Percentiles rank a stretch among this genome's conserved stretches.
Conservation (phyloP, 2,113 vertebrate genomes). For the Tragulus kanchil region DNA sequence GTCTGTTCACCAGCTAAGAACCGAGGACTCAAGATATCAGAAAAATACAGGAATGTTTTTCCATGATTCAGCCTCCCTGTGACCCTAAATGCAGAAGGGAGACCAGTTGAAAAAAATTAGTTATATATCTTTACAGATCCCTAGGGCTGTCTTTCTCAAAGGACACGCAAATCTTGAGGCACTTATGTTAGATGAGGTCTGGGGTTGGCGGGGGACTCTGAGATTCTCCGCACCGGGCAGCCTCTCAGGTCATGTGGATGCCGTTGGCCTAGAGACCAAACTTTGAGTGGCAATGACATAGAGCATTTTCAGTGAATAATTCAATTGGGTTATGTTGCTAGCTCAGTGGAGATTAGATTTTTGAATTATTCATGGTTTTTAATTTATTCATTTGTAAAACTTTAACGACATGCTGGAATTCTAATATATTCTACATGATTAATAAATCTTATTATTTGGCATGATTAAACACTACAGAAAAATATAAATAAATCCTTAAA, state of each 20-base stretch:
- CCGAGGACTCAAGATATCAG: neutral
- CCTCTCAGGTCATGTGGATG: neutral
- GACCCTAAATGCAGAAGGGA: neutral
- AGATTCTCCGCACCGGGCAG: neutral
- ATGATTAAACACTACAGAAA: constrained; percentile 53
- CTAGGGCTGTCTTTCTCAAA: neutral
- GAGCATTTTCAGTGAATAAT: constrained; percentile 37
- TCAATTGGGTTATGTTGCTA: constrained; percentile 17
- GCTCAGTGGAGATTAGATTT: constrained; percentile 3
- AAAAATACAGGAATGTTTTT: neutral
- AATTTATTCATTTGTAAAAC: constrained; percentile 74
- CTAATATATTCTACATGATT: constrained; percentile 56
- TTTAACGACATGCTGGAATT: constrained; percentile 67
- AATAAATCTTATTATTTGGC: constrained; percentile 52
- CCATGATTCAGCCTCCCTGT: neutral
- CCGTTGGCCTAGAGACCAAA: neutral
- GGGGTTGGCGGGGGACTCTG: too few species aligned
- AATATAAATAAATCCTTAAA: constrained; percentile 33
- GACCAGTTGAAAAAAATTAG: neutral
- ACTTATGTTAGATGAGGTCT: neutral
- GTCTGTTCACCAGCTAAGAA: neutral
- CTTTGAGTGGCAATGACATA: neutral
- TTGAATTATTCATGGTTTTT: constrained; percentile 65
- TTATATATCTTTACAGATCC: neutral
- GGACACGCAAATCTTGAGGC: neutral